Evolutionary conservation across 2,113 vertebrate genomes (phyloP), one percentile per base, ranked within the genome.

Genomic region (Rhombomys opimus): DNA sequence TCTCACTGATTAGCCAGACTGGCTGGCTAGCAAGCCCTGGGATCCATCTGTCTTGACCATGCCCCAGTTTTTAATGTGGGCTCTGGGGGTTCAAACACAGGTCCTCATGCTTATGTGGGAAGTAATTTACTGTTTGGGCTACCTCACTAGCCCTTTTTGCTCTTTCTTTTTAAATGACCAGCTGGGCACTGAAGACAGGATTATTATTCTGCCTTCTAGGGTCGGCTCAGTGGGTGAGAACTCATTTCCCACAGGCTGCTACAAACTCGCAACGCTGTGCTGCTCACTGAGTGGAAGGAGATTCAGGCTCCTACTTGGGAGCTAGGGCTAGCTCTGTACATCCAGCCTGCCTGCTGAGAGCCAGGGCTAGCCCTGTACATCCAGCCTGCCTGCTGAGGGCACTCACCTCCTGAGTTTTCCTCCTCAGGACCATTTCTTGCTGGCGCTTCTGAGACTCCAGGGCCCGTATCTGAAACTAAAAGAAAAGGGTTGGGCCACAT

Each of bases 371-470:
- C 8, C 35, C 68, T 88, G 67, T n/a, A 25, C 22, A 73, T 35
- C 30, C 86, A 73, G 18, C 12, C 30, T 7, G 20, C 2, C 50
- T 22, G 50, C 9, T 9, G 0, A 35, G 23, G 10, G 46, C 15
- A 67, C 98, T 98, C 35, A 99, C 99, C 98, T 99, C 99, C 98
- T 99, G 99, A 0, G 99, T 99, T 96, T 99, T 99, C 96, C 99
- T 98, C 94, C 99, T 98, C 94, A 99, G 98, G 13, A 99, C 99
- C 22, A 99, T 98, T 91, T 99, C 99, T 98, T 99, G 99, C 98
- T 99, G 99, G 25, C 99, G 98, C 98, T 99, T 99, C 98, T 99
- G 99, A 52, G 99, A 99, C 97, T 99, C 99, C 96, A 99, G 98
- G 2, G 99, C 98, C 18, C 99, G 99, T 81, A 99, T 99, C 98